phyloP scores from a whole-genome alignment of 2,113 vertebrate genomes.

The Gymnobelideus leadbeateri region DNA sequence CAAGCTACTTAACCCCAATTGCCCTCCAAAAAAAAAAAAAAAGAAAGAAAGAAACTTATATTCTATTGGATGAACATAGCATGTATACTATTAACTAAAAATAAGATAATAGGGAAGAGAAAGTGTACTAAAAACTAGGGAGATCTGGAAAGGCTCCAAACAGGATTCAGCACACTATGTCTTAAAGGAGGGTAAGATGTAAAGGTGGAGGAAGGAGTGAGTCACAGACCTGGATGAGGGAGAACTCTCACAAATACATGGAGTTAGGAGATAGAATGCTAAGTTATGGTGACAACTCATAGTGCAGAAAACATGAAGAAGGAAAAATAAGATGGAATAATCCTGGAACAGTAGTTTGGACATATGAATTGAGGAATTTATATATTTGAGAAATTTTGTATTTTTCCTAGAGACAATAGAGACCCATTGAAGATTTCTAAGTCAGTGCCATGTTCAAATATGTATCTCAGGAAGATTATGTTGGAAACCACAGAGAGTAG shows the following conservation, averaged over 20 bases:
- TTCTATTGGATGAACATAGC: not conserved
- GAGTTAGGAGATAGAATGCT: not conserved
- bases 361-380: not conserved
- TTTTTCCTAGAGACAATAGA: not conserved
- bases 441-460: not conserved
- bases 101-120: not conserved
- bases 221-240: not conserved
- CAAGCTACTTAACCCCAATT: no score
- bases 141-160: not conserved
- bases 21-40: no score
- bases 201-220: not conserved
- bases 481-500: not conserved
- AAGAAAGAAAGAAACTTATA: not conserved
- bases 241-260: not conserved
- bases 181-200: not conserved
- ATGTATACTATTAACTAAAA: not conserved
- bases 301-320: not conserved
- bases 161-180: not conserved
- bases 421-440: not conserved
- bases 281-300: not conserved
- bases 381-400: not conserved
- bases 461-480: not conserved
- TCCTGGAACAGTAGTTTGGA: not conserved
- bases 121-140: not conserved
- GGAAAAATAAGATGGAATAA: not conserved